phyloP scores from a whole-genome alignment of 1,140 invertebrate genomes.

The Platyscapa corneri region DNA sequence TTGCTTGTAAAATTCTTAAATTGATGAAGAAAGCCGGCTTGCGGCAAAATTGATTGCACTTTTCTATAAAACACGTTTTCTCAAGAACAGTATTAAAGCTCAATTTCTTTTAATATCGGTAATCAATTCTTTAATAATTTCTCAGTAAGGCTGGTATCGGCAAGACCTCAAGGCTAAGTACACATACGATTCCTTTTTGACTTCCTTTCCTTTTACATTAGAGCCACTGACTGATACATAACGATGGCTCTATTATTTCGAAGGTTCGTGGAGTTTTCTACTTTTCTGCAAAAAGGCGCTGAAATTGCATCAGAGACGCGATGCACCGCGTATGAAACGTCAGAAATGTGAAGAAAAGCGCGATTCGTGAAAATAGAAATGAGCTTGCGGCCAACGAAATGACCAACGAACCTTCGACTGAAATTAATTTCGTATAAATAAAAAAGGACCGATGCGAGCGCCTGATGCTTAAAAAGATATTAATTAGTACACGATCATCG shows the following conservation, averaged over 20 bases:
- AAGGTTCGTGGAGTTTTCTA: neutral
- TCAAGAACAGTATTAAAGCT: neutral
- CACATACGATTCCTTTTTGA: neutral
- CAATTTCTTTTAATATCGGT: neutral
- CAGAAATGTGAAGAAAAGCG: no score
- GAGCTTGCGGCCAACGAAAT: no score
- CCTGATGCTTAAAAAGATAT: no score
- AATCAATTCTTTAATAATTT: neutral
- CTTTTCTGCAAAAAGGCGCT: neutral
- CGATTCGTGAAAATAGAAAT: no score
- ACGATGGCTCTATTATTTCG: neutral
- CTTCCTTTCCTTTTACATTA: neutral
- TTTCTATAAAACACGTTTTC: slow-evolving; percentile 2
- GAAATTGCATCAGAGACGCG: no score
- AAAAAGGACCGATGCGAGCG: no score
- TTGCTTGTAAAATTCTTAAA: neutral
- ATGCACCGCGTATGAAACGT: no score
- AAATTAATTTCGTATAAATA: no score
- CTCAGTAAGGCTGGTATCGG: neutral
- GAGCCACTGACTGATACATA: neutral
- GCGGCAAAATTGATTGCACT: neutral
- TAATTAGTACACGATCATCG: no score
- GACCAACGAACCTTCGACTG: no score
- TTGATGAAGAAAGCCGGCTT: neutral
- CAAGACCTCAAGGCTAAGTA: neutral